Evolutionary conservation across 2,888 invertebrate species (phyloP).

Genomic region (Lucinisca nassula): DNA sequence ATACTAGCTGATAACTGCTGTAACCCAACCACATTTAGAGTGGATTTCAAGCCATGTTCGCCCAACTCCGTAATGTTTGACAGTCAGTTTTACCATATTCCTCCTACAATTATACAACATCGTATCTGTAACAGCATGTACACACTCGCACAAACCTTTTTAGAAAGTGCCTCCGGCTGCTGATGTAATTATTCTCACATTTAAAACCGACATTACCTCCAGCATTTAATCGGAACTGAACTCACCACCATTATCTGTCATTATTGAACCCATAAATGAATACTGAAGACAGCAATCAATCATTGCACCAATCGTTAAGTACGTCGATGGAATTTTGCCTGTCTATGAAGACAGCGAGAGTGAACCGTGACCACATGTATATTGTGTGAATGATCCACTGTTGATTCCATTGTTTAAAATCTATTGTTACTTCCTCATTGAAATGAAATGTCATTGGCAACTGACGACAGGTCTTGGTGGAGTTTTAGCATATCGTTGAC

Average conservation of each 20-base stretch:
- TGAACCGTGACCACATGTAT: neutral
- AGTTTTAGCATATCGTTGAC: too few species aligned
- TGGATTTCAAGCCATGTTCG: constrained; percentile 45
- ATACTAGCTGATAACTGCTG: constrained; percentile 50
- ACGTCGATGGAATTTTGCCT: neutral
- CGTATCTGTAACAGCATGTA: constrained; percentile 22
- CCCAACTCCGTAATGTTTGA: constrained; percentile 37
- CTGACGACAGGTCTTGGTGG: too few species aligned
- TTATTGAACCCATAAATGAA: constrained; percentile 34
- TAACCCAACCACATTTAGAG: constrained; percentile 45
- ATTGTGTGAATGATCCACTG: neutral
- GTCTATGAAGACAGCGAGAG: neutral
- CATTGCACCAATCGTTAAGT: neutral
- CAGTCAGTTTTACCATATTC: constrained; percentile 8
- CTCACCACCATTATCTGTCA: constrained; percentile 5
- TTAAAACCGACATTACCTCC: constrained; percentile 40
- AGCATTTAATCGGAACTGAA: neutral
- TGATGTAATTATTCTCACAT: neutral
- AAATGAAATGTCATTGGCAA: too few species aligned
- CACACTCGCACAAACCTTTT: neutral
- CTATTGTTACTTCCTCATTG: neutral
- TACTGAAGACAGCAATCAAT: constrained; percentile 42
- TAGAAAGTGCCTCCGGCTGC: neutral
- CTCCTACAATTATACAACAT: constrained; percentile 32
- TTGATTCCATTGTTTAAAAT: neutral